phyloP scores from a whole-genome alignment of 30 jellyfish, hydroid and myxozoan genomes.

The Aurelia sp. region DNA sequence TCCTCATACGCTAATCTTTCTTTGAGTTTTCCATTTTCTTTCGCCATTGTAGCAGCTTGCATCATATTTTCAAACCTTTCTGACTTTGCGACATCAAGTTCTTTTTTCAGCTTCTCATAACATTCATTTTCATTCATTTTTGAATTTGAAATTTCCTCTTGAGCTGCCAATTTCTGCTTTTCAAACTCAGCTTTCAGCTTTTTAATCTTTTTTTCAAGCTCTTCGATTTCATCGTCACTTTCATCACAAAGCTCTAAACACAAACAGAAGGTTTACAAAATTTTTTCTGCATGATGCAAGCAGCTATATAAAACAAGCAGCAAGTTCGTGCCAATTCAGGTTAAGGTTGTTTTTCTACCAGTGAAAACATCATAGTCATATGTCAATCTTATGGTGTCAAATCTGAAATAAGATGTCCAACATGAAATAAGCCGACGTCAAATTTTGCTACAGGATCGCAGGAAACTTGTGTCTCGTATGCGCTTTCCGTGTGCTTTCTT shows the following conservation, averaged over 20 bases:
- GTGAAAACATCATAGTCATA: too few species aligned
- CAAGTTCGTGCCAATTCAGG: too few species aligned
- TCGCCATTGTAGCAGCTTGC: slow-evolving; percentile 10
- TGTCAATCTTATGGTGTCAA: too few species aligned
- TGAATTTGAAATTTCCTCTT: slow-evolving; percentile 11
- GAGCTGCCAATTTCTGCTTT: neutral
- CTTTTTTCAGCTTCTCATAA: neutral
- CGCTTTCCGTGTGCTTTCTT: too few species aligned
- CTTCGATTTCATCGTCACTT: neutral
- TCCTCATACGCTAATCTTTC: slow-evolving; percentile 28
- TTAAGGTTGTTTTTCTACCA: too few species aligned
- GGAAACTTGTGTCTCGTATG: too few species aligned
- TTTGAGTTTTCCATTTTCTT: slow-evolving; percentile 29
- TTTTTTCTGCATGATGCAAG: too few species aligned
- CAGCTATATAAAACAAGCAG: too few species aligned
- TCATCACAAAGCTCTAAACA: neutral
- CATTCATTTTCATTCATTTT: slow-evolving; percentile 7
- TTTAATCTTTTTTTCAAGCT: neutral
- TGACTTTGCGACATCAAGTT: slow-evolving; percentile 7
- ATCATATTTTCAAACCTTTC: slow-evolving; percentile 15
- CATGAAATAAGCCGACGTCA: too few species aligned
- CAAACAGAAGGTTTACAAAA: too few species aligned
- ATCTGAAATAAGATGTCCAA: too few species aligned
- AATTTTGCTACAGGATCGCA: too few species aligned
- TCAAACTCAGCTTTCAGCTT: neutral